Percentiles rank a stretch among this genome's conserved stretches.
Conservation (phyloP, 2,113 vertebrate genomes). For the Prochilodus magdalenae region DNA sequence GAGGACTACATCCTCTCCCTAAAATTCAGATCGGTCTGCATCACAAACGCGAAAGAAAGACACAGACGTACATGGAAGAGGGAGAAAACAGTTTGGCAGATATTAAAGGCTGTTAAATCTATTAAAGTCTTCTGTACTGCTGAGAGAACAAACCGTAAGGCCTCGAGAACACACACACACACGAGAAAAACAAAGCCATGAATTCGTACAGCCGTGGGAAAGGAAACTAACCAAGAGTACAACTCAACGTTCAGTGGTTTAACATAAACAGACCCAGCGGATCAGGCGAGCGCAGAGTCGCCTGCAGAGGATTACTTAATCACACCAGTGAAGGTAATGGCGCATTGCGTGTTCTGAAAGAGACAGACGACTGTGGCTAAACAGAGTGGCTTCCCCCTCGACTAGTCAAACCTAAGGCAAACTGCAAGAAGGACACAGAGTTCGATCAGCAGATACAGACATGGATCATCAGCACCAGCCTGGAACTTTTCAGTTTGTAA, state of each 20-base stretch:
- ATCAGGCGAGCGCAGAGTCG: background rate
- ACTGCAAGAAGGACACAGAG: background rate
- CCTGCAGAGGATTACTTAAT: background rate
- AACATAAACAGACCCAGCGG: background rate
- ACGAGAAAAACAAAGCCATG: background rate
- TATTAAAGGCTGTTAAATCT: background rate
- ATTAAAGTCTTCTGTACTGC: background rate
- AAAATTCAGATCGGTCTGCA: constrained; percentile 4
- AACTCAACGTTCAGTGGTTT: constrained; percentile 20
- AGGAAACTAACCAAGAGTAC: background rate
- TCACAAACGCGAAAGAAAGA: background rate
- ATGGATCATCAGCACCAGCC: background rate
- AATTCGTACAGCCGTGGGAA: background rate
- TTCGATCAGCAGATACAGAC: background rate
- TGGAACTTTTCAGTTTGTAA: background rate
- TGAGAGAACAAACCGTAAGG: constrained; percentile 6
- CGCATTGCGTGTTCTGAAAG: background rate
- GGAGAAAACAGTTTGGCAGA: background rate
- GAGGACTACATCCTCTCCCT: background rate
- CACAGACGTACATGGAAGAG: constrained; percentile 13
- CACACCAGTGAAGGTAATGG: background rate
- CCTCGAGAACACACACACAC: constrained; percentile 6
- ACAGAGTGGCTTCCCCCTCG: background rate
- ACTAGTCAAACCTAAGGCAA: background rate
- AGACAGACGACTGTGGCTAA: background rate